These are phyloP conservation scores for Chauna torquata DNA, from an alignment of 2,113 vertebrate genomes.

Conservation along the genomic window DNA sequence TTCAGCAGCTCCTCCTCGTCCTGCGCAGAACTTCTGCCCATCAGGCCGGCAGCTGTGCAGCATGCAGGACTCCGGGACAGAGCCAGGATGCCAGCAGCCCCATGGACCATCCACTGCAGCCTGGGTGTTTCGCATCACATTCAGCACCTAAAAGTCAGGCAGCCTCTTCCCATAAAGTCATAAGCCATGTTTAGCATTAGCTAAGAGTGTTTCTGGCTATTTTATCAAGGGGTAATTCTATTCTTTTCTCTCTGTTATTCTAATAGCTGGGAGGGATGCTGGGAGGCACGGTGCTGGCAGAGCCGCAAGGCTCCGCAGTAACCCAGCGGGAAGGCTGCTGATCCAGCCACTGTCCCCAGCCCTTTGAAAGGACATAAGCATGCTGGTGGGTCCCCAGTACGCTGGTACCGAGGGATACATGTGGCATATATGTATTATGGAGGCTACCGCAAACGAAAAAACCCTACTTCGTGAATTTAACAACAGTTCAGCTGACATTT, in stretches of 20 bases:
- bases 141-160: neutral
- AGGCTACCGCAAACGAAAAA: too few species aligned
- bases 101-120: neutral
- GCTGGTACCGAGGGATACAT: neutral
- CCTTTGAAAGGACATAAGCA: neutral
- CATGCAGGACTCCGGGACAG: too few species aligned
- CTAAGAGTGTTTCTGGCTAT: neutral
- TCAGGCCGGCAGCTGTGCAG: too few species aligned
- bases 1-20: neutral
- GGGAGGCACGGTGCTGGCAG: neutral
- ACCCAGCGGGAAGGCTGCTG: conserved; percentile 22
- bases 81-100: too few species aligned
- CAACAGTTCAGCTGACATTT: neutral
- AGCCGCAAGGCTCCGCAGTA: neutral
- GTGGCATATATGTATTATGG: neutral
- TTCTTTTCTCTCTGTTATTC: neutral
- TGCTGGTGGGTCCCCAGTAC: neutral
- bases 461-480: neutral
- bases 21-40: too few species aligned
- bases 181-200: neutral
- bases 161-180: neutral
- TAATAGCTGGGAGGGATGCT: conserved; percentile 18
- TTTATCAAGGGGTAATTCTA: neutral
- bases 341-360: neutral
- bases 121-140: rapidly evolving